A percentile compares a stretch with the other conserved stretches of the same genome.
Conservation (phyloP, 2,888 invertebrate genomes). For the Chaitophorus viminalis region DNA sequence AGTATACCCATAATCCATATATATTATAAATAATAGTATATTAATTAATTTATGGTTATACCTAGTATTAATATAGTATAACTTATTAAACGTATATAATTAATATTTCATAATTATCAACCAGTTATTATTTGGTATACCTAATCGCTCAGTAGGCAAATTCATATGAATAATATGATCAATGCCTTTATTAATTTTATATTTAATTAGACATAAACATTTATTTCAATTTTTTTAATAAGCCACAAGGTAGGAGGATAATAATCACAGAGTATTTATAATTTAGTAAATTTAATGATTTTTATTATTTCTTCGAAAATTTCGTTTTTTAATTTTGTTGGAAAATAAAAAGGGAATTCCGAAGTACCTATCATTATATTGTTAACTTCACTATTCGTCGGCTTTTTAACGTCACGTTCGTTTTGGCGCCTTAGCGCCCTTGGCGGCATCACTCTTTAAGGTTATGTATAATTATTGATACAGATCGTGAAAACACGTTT, state of each 20-base stretch:
- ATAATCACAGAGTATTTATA: not conserved
- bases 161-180: not conserved
- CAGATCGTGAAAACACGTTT: slow-evolving; percentile 35
- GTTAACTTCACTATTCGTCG: not conserved
- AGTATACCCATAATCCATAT: no score
- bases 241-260: not conserved
- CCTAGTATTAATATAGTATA: not conserved
- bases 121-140: not conserved
- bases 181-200: no score
- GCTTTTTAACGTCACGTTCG: not conserved
- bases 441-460: slow-evolving; percentile 46
- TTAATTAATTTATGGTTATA: not conserved
- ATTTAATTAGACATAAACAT: no score
- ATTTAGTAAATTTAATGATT: no score
- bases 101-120: not conserved
- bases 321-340: no score
- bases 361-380: not conserved
- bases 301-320: no score
- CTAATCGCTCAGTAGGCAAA: not conserved
- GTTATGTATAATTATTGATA: slow-evolving; percentile 40
- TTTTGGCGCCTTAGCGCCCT: no score
- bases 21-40: no score
- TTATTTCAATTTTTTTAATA: not conserved
- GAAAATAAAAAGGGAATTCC: not conserved
- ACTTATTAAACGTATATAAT: not conserved